Percentiles rank a stretch among this genome's conserved stretches.
Evolutionary conservation across 2,888 invertebrate species (phyloP).

Genomic region (Scaptomyza flava): DNA sequence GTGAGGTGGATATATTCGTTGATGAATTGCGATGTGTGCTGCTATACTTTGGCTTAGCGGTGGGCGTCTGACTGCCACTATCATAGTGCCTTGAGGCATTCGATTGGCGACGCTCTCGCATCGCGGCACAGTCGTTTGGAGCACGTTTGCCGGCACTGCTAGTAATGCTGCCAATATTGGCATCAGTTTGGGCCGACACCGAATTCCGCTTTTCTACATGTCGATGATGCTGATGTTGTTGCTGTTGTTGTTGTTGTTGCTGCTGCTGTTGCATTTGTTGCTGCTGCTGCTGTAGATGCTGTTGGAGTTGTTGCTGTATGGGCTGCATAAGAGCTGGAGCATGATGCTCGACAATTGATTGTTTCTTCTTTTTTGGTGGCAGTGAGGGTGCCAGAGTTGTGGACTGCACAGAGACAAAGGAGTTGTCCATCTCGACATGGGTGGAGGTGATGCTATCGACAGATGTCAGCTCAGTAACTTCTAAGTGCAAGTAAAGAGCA

Average conservation of each 20-base stretch:
- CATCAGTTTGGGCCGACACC: constrained; percentile 83
- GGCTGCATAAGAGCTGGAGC: constrained; percentile 62
- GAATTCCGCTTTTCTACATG: constrained; percentile 82
- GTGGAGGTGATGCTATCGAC: constrained; percentile 89
- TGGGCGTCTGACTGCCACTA: constrained; percentile 82
- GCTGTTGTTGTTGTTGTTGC: constrained; percentile 66
- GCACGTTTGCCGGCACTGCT: constrained; percentile 73
- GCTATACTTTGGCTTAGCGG: constrained; percentile 78
- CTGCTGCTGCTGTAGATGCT: constrained; percentile 57
- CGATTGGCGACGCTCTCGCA: constrained; percentile 81
- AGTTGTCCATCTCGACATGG: constrained; percentile 86
- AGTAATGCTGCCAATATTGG: constrained; percentile 76
- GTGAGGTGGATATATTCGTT: constrained; percentile 83
- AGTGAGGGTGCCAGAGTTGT: constrained; percentile 80
- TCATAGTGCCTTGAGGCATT: constrained; percentile 79
- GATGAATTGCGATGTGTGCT: constrained; percentile 83
- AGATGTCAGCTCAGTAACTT: constrained; percentile 90
- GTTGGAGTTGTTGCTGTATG: constrained; percentile 62
- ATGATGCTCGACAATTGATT: constrained; percentile 63
- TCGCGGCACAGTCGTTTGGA: constrained; percentile 72
- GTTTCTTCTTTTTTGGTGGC: constrained; percentile 80
- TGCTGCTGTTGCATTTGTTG: constrained; percentile 46
- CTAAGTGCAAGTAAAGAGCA: constrained; percentile 80
- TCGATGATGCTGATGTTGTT: constrained; percentile 75
- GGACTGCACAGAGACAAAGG: constrained; percentile 81